Evolutionary conservation across 2,888 invertebrate species (phyloP), one percentile per base, ranked within the genome.

Genomic region (Phortica okadai): DNA sequence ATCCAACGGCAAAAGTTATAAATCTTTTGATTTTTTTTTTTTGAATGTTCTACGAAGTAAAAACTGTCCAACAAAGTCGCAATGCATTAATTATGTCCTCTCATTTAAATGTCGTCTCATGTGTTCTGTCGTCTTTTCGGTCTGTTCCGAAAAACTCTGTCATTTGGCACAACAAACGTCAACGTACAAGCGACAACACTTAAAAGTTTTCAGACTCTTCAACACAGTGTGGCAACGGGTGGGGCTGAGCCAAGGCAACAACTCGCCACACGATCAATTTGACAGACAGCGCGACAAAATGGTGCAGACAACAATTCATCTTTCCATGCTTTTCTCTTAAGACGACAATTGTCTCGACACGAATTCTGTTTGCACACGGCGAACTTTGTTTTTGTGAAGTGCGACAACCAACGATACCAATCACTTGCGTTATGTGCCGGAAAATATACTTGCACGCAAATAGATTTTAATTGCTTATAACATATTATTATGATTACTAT

Each of bases 171-270:
- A 50, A 6, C 8, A 8, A 50, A 11, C 50, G 50, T 11, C 50
- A 50, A 50, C 14, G 14, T 45, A 44, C 16, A 45, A 69, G 25
- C 4, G 45, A 69, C 69, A 50, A 69, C 45, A 50, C 50, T 69
- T 45, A 69, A 69, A 69, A 45, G 69, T 69, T 69, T 69, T 33
- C 45, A 45, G 69, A 69, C 69, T 45, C 45, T 44, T 41, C n/a
- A 69, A 21, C 16, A 16, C 21, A 6, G 21, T 62, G 11, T 62
- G 25, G 1, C 59, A 62, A 50, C 16, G 6, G 14, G 21, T 4
- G 21, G 2, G 4, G 25, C 10, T 21, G 10, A 21, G 25, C 21
- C 50, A 50, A 50, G 14, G 50, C 14, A 6, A 14, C 1, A 3
- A 8, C 33, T 33, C 33, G 33, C 33, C 33, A 33, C 33, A 33